Percentiles rank a stretch among this genome's conserved stretches.
Conservation (phyloP, 53 echinoderm and acorn worm genomes). For the Paelopatides confundens region DNA sequence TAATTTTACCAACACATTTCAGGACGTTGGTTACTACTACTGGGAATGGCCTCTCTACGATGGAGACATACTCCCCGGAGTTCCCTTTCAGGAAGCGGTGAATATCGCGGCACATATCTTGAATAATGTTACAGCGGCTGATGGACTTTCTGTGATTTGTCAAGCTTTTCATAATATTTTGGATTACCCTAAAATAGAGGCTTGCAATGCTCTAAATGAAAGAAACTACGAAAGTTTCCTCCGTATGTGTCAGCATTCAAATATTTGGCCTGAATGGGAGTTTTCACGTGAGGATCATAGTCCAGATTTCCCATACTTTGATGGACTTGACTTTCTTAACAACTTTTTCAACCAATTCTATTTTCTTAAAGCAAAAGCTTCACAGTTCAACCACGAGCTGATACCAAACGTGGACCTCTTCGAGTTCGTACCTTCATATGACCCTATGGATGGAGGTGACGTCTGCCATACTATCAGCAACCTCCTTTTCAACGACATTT, state of each 20-base stretch:
- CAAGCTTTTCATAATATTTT: background rate
- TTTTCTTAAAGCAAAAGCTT: background rate
- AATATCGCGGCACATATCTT: background rate
- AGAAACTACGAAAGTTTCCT: background rate
- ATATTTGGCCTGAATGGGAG: background rate
- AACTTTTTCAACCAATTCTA: background rate
- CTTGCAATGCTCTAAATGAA: background rate
- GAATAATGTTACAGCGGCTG: background rate
- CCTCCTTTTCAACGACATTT: background rate
- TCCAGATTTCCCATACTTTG: background rate
- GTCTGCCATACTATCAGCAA: constrained; percentile 1
- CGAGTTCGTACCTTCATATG: background rate
- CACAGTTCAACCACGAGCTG: background rate
- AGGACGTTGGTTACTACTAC: background rate
- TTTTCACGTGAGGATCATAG: background rate
- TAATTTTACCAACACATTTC: background rate
- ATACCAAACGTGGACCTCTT: background rate
- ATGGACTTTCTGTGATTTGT: constrained; percentile 29
- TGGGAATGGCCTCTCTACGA: background rate
- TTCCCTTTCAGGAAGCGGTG: constrained; percentile 1
- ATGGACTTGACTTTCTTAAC: constrained; percentile 5
- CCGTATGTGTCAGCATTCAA: background rate
- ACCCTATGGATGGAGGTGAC: background rate
- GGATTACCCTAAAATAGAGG: background rate
- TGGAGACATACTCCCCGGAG: background rate